Evolutionary conservation across 2,888 invertebrate genomes (phyloP).

Genomic region (Hesperia comma): DNA sequence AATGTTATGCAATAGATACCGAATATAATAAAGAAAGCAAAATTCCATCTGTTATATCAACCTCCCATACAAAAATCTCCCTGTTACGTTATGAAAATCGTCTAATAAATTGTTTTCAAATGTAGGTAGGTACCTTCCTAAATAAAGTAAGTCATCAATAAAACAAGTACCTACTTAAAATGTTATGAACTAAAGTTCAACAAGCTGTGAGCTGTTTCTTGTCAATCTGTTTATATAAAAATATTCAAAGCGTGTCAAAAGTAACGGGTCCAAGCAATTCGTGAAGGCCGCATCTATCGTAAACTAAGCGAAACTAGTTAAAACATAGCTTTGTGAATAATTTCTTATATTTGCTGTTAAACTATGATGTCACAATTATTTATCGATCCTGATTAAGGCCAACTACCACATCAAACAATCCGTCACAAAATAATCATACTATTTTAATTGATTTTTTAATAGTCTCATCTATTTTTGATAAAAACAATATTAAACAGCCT

Average conservation of each 20-base stretch:
- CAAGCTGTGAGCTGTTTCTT: slow-evolving; percentile 19
- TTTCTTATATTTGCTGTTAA: slow-evolving; percentile 40
- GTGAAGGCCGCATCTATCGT: slow-evolving; percentile 25
- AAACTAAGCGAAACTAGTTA: slow-evolving; percentile 10
- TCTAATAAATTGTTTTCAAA: too few relatives aligned
- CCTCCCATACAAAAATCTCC: too few relatives aligned
- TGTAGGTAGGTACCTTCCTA: too few relatives aligned
- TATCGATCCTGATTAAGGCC: slow-evolving; percentile 52
- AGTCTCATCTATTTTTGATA: background rate
- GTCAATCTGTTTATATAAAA: slow-evolving; percentile 27
- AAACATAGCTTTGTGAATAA: slow-evolving; percentile 23
- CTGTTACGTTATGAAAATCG: too few relatives aligned
- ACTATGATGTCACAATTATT: slow-evolving; percentile 50
- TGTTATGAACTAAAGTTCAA: slow-evolving; percentile 16
- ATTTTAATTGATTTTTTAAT: slow-evolving; percentile 25
- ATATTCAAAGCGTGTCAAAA: slow-evolving; percentile 33
- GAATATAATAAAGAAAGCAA: too few relatives aligned
- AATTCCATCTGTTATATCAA: too few relatives aligned
- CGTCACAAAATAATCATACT: slow-evolving; percentile 57
- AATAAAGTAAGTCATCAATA: too few relatives aligned
- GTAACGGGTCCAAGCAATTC: slow-evolving; percentile 22
- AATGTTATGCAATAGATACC: too few relatives aligned
- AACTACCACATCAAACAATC: slow-evolving; percentile 65
- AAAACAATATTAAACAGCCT: too few relatives aligned
- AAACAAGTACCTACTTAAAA: too few relatives aligned